Conservation (phyloP, 1,140 invertebrate genomes). For the Megalonaias nervosa region DNA sequence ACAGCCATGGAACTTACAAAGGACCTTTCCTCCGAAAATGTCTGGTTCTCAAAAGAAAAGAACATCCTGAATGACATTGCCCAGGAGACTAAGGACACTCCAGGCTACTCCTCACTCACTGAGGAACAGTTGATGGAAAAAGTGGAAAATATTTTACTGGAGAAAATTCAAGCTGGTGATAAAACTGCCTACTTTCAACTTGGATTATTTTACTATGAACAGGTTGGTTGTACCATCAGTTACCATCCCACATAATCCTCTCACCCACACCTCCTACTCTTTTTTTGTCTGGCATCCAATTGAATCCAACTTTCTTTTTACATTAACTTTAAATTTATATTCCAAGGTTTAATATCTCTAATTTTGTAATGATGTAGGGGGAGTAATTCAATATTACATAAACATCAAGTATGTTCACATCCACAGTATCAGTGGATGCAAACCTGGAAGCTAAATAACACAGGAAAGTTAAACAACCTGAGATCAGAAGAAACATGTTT, state of each 20-base stretch:
- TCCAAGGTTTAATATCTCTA: too few species aligned
- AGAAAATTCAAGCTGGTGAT: slow-evolving; percentile 65
- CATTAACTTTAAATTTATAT: too few species aligned
- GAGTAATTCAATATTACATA: too few species aligned
- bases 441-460: too few species aligned
- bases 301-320: too few species aligned
- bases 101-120: slow-evolving; percentile 46
- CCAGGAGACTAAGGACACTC: slow-evolving; percentile 53
- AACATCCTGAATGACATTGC: slow-evolving; percentile 62
- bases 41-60: slow-evolving; percentile 48
- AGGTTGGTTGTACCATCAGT: slow-evolving; percentile 44
- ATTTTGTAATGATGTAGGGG: too few species aligned
- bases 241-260: neutral
- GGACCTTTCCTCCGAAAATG: slow-evolving; percentile 40
- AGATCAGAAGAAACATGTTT: too few species aligned
- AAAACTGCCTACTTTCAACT: slow-evolving; percentile 66
- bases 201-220: slow-evolving; percentile 68
- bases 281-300: too few species aligned
- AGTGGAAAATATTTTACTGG: slow-evolving; percentile 65
- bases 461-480: too few species aligned
- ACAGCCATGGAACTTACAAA: slow-evolving; percentile 22
- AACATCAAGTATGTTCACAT: too few species aligned
- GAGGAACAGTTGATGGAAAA: slow-evolving; percentile 66
- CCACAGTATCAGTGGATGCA: too few species aligned
- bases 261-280: neutral